These are phyloP conservation scores for Cercopithecus neglectus DNA, from an alignment of 2,797 vertebrate species.

Conservation along the genomic window DNA sequence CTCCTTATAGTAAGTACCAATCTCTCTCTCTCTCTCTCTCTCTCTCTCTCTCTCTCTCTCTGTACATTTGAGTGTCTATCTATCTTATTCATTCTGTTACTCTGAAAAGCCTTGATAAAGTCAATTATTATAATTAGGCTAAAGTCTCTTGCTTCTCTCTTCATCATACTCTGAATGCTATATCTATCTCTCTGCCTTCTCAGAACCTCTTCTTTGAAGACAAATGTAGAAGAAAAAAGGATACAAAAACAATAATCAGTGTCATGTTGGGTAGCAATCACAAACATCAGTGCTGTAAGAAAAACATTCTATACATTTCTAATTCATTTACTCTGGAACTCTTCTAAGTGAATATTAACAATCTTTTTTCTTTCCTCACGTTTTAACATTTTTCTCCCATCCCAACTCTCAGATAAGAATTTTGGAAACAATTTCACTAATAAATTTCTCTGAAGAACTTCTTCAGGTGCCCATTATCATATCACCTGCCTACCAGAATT, in stretches of 20 bases:
- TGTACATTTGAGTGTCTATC: not conserved
- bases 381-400: not conserved
- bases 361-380: not conserved
- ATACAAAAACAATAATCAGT: not conserved
- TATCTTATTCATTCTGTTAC: not conserved
- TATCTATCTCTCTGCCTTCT: not conserved
- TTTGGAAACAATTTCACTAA: not conserved
- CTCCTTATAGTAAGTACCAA: not conserved
- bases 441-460: not conserved
- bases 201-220: not conserved
- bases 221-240: not conserved
- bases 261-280: not conserved
- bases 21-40: not conserved
- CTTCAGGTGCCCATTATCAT: not conserved
- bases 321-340: not conserved
- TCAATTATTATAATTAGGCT: not conserved
- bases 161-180: not conserved
- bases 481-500: not conserved
- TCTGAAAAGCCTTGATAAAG: not conserved
- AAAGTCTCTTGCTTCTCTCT: not conserved
- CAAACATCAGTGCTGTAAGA: not conserved
- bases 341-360: not conserved
- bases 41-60: not conserved
- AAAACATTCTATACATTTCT: not conserved
- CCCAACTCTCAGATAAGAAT: not conserved